Evolutionary conservation across 2,888 invertebrate genomes (phyloP), one percentile per base, ranked within the genome.

Genomic region (Synanthedon formicaeformis): DNA sequence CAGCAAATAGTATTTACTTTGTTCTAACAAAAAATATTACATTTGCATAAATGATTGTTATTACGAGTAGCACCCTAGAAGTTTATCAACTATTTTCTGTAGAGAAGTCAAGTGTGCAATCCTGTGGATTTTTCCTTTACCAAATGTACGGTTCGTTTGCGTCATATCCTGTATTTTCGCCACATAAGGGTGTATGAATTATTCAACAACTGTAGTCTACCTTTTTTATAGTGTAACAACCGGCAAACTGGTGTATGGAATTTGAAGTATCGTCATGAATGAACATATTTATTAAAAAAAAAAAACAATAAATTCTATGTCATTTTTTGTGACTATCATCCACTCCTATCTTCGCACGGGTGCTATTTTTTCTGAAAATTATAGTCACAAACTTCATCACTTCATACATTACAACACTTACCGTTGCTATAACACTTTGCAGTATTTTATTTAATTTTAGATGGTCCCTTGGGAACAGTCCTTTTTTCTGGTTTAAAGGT

Each of bases 101-200:
- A 34, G 50, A 34, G 45, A 40, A 53, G 54, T 52, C 54, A 55
- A 50, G 52, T 52, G 54, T 56, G 53, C 52, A 41, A 62, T 56
- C 41, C 58, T 53, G 52, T 50, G 51, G 54, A 58, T 59, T 56
- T 60, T 61, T 57, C 63, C 63, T 70, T 70, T 66, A 57, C 55
- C 50, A 64, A 65, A 68, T 71, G 73, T 63, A 67, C 73, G 71
- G 74, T 79, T 80, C 78, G 77, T 80, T 79, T 75, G 67, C 62
- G 62, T 64, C 63, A 62, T 71, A 71, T 67, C 58, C 58, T 64
- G 65, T 69, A 71, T 74, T 75, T 69, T 64, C 55, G 60, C 64
- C 68, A 66, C 67, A 68, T 67, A 67, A 69, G 68, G 64, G 62
- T 61, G 60, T 66, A 76, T 81, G 72, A 73, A 80, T 80, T 65